Evolutionary conservation across 2,113 vertebrate species (phyloP).

Genomic region (Micromys minutus): DNA sequence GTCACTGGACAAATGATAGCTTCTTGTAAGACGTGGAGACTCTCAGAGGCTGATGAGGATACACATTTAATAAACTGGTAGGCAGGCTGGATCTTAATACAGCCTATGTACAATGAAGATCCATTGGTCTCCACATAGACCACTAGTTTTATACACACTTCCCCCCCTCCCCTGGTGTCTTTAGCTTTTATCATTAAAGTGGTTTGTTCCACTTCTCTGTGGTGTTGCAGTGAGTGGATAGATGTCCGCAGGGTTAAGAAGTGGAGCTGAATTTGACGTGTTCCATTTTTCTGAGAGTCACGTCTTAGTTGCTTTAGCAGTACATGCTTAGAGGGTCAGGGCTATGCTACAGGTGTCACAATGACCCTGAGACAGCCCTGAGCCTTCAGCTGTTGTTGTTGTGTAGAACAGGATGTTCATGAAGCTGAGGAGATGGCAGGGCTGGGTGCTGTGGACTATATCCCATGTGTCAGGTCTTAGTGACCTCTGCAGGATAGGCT

Average conservation of each 20-base stretch:
- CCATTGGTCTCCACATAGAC: not conserved
- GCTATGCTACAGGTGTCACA: not conserved
- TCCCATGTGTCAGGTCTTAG: not conserved
- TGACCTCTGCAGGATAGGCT: not conserved
- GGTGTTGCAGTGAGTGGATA: not conserved
- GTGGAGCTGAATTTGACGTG: not conserved
- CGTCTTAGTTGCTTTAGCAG: not conserved
- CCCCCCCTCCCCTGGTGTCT: not conserved
- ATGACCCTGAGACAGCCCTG: not conserved
- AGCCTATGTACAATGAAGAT: not conserved
- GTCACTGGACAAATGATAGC: not conserved
- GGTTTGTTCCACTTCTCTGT: not conserved
- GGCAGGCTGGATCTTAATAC: not conserved
- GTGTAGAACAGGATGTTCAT: not conserved
- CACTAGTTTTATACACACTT: not conserved
- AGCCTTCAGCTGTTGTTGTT: not conserved
- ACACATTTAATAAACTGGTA: not conserved
- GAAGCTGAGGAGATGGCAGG: not conserved
- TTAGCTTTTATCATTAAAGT: not conserved
- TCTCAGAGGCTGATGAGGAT: constrained; percentile 6
- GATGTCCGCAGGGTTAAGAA: not conserved
- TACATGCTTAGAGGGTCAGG: not conserved
- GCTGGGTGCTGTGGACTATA: not conserved
- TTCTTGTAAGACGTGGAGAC: not conserved
- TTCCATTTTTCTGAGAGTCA: not conserved